Conservation (phyloP, 2,888 invertebrate genomes). For the Drosophila colorata region DNA sequence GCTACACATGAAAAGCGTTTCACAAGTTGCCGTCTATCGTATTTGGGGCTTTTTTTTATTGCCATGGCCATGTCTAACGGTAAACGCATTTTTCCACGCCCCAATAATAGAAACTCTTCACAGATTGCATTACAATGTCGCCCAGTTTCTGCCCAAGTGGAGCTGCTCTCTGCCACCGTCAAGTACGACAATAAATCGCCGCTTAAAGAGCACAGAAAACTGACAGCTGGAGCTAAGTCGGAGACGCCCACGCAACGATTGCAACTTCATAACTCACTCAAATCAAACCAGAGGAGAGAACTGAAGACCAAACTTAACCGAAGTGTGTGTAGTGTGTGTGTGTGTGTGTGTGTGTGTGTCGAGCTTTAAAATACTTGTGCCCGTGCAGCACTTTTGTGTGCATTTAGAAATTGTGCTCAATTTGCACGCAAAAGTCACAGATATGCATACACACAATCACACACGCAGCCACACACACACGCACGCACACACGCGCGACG, state of each 20-base stretch:
- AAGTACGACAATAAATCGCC: slow-evolving; percentile 70
- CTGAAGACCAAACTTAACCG: slow-evolving; percentile 36
- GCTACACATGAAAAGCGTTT: slow-evolving; percentile 55
- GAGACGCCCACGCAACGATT: slow-evolving; percentile 62
- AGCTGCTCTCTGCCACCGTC: slow-evolving; percentile 12
- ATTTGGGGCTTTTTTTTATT: slow-evolving; percentile 56
- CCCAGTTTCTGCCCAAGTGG: slow-evolving; percentile 11
- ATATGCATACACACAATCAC: slow-evolving; percentile 27
- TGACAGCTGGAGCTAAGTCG: slow-evolving; percentile 4
- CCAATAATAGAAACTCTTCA: slow-evolving; percentile 60
- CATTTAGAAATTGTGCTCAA: slow-evolving; percentile 78
- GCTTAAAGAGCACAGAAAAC: slow-evolving; percentile 49
- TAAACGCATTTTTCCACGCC: slow-evolving; percentile 66
- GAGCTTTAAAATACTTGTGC: slow-evolving; percentile 40
- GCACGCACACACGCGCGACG: slow-evolving; percentile 13
- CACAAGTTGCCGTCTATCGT: slow-evolving; percentile 51
- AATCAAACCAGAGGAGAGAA: slow-evolving; percentile 34
- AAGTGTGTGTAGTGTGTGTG: slow-evolving; percentile 27
- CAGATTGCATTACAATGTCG: slow-evolving; percentile 58
- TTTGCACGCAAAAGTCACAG: slow-evolving; percentile 71
- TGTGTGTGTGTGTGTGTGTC: slow-evolving; percentile 34
- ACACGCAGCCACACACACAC: slow-evolving; percentile 13
- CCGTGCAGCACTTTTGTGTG: slow-evolving; percentile 47
- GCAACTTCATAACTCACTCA: slow-evolving; percentile 79
- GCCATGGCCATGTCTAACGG: slow-evolving; percentile 58